These are phyloP conservation scores for Araneus ventricosus DNA, from an alignment of 1,140 invertebrate genomes.

Conservation along the genomic window DNA sequence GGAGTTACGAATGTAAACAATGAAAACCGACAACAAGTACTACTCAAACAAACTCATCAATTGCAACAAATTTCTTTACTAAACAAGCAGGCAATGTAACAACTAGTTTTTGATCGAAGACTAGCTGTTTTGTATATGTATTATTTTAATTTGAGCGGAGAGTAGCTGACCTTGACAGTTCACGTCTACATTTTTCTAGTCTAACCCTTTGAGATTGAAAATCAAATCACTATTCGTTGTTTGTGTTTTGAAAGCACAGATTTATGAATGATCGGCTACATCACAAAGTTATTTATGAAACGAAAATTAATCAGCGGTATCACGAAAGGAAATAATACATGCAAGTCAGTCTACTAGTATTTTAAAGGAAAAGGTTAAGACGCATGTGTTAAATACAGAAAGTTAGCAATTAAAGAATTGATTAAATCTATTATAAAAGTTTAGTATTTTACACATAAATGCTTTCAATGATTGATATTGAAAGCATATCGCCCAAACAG, in stretches of 20 bases:
- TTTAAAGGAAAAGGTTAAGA: not conserved
- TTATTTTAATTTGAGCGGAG: constrained; percentile 12
- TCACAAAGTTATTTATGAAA: not conserved
- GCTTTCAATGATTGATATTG: not conserved
- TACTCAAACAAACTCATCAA: not conserved
- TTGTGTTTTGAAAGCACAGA: not conserved
- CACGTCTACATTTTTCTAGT: constrained; percentile 37
- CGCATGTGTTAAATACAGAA: not conserved
- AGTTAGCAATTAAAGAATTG: not conserved
- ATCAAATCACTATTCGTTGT: not conserved
- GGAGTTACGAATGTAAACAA: constrained; percentile 65
- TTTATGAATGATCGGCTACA: not conserved
- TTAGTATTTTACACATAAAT: not conserved
- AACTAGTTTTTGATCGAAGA: constrained; percentile 22
- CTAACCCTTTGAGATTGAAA: constrained; percentile 25
- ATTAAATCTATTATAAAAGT: not conserved
- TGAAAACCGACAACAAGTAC: constrained; percentile 6
- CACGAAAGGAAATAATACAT: not conserved
- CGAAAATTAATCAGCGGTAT: not conserved
- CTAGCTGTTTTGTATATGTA: constrained; percentile 18
- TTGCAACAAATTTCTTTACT: not conserved
- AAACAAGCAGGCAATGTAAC: not conserved
- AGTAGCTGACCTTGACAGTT: constrained; percentile 69
- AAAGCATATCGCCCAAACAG: constrained; percentile 21
- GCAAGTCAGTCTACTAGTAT: not conserved